Percentiles rank a stretch among this genome's conserved stretches.
Evolutionary conservation across 2,888 invertebrate species (phyloP).

Genomic region (Andrena haemorrhoa): DNA sequence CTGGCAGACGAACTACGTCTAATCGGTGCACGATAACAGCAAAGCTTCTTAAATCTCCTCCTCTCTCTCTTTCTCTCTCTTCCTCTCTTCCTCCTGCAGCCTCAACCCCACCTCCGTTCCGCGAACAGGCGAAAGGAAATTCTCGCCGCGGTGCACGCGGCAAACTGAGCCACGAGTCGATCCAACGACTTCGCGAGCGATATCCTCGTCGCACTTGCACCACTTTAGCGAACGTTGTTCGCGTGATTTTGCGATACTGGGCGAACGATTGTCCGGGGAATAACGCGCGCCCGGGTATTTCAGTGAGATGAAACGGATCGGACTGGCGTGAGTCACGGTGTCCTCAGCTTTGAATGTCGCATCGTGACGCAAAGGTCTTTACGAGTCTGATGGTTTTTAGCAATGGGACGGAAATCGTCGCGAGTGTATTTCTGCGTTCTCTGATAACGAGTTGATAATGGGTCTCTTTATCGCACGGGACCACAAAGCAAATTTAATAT

Average conservation of each 20-base stretch:
- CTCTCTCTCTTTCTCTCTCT: conserved; percentile 38
- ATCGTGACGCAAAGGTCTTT: conserved; percentile 12
- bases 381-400: neutral
- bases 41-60: conserved; percentile 52
- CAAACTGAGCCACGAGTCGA: conserved; percentile 10
- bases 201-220: neutral
- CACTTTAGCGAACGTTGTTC: neutral
- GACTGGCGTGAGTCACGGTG: conserved; percentile 15
- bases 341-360: neutral
- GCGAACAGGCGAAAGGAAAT: conserved; percentile 23
- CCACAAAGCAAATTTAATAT: too few relatives aligned
- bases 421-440: neutral
- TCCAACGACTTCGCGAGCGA: neutral
- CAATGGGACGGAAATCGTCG: neutral
- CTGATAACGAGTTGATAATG: neutral
- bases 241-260: neutral
- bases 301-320: neutral
- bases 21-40: conserved; percentile 38
- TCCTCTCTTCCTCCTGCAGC: conserved; percentile 32
- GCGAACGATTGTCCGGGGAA: conserved; percentile 8
- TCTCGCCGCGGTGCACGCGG: neutral
- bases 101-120: conserved; percentile 21
- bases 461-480: too few relatives aligned
- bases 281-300: conserved; percentile 5
- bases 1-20: conserved; percentile 36